Percentiles rank a stretch among this genome's conserved stretches.
Evolutionary conservation across 2,888 invertebrate genomes (phyloP).

Genomic region (Cordilura impudica): DNA sequence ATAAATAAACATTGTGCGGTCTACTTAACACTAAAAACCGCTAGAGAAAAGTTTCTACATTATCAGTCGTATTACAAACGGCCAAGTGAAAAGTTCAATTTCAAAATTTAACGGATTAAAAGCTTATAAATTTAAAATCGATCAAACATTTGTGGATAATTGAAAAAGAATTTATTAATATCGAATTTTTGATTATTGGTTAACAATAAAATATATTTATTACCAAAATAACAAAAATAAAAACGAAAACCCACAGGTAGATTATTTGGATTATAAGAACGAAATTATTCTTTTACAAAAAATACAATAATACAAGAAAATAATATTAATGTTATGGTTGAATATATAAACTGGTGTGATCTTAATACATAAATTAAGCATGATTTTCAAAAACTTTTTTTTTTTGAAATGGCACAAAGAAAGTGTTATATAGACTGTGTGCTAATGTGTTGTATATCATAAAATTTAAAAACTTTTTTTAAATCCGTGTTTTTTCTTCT

Average conservation of each 20-base stretch:
- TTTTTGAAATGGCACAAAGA: conserved; percentile 61
- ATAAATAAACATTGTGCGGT: conserved; percentile 56
- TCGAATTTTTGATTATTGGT: not conserved
- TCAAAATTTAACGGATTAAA: conserved; percentile 65
- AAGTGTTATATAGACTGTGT: conserved; percentile 59
- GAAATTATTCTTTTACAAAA: not conserved
- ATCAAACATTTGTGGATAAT: conserved; percentile 27
- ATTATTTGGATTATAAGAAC: not conserved
- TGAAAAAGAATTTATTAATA: not conserved
- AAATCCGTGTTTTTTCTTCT: not conserved
- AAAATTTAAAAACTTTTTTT: not conserved
- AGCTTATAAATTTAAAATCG: not conserved
- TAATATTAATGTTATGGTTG: not conserved
- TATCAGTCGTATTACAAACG: conserved; percentile 70
- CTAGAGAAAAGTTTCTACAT: conserved; percentile 71
- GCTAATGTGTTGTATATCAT: not conserved
- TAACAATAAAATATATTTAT: conserved; percentile 4
- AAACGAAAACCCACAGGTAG: conserved; percentile 33
- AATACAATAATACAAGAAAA: not conserved
- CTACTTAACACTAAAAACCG: conserved; percentile 70
- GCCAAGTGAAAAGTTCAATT: conserved; percentile 68
- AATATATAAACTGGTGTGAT: conserved; percentile 1
- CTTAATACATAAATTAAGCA: conserved; percentile 38
- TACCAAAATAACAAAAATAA: not conserved
- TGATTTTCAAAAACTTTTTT: not conserved